Conservation (phyloP, 1,140 invertebrate genomes). For the Leptopilina boulardi region DNA sequence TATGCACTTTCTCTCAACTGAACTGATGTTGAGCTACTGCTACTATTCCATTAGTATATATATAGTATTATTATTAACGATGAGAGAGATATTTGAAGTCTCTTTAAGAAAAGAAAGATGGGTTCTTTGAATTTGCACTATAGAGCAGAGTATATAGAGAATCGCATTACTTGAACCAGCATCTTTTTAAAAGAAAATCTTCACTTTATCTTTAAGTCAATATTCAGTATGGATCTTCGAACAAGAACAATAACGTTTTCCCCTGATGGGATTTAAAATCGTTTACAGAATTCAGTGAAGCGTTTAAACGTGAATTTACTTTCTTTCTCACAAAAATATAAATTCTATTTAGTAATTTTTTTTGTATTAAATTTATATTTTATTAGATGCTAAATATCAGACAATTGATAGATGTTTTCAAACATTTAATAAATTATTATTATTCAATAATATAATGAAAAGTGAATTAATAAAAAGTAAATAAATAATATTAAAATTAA, state of each 20-base stretch:
- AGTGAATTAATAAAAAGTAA: too few species aligned
- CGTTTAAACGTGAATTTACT: background rate
- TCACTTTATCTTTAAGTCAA: conserved; percentile 9
- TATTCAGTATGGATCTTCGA: background rate
- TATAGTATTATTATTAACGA: too few species aligned
- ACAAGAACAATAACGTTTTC: conserved; percentile 7
- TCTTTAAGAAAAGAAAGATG: conserved; percentile 3
- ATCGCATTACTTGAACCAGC: background rate
- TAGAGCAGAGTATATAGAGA: background rate
- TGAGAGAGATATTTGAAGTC: background rate
- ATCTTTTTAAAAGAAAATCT: background rate
- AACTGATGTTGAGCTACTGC: conserved; percentile 9
- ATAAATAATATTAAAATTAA: too few species aligned
- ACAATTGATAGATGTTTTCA: too few species aligned
- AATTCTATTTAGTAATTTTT: background rate
- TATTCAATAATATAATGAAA: too few species aligned
- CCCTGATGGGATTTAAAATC: background rate
- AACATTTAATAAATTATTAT: too few species aligned
- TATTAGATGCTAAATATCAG: too few species aligned
- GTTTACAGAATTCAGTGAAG: background rate
- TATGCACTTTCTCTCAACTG: conserved; percentile 8
- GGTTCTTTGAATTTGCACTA: conserved; percentile 1
- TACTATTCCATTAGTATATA: background rate
- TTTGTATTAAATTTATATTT: background rate
- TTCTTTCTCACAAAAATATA: background rate